Evolutionary conservation across 2,797 vertebrate genomes (phyloP).

Genomic region (Rhinophrynus dorsalis): DNA sequence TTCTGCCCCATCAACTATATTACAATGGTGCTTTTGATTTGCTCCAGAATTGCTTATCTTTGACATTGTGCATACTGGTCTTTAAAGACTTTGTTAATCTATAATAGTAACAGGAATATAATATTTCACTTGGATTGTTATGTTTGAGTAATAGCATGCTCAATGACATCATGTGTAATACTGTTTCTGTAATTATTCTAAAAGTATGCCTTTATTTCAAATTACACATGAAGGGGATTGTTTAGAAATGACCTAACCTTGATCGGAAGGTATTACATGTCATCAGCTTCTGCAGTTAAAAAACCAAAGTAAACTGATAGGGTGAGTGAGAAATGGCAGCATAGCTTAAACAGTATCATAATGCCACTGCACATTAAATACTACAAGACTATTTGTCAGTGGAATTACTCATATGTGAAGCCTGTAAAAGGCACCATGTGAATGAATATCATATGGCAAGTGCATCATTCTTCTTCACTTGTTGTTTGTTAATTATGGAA

Average conservation of each 20-base stretch:
- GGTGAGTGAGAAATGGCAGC: slow-evolving; percentile 9
- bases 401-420: slow-evolving; percentile 35
- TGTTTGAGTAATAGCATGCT: too few relatives aligned
- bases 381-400: slow-evolving; percentile 43
- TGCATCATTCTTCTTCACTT: slow-evolving; percentile 19
- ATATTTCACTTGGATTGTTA: too few relatives aligned
- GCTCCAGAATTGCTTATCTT: too few relatives aligned
- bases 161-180: too few relatives aligned
- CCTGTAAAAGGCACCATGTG: slow-evolving; percentile 23
- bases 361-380: slow-evolving; percentile 24
- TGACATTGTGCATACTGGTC: too few relatives aligned
- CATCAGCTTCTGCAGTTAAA: slow-evolving; percentile 1
- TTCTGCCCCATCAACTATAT: too few relatives aligned
- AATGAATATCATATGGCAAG: slow-evolving; percentile 42
- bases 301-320: slow-evolving; percentile 31
- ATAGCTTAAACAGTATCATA: slow-evolving; percentile 33
- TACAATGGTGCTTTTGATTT: too few relatives aligned
- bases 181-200: neutral
- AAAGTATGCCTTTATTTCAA: neutral
- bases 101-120: too few relatives aligned
- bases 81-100: too few relatives aligned
- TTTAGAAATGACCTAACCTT: neutral
- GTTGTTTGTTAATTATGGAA: slow-evolving; percentile 24
- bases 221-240: neutral
- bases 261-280: neutral